Base-by-base conservation (phyloP, 1,140 invertebrate genomes). In the Paraescarpia echinospica region DNA sequence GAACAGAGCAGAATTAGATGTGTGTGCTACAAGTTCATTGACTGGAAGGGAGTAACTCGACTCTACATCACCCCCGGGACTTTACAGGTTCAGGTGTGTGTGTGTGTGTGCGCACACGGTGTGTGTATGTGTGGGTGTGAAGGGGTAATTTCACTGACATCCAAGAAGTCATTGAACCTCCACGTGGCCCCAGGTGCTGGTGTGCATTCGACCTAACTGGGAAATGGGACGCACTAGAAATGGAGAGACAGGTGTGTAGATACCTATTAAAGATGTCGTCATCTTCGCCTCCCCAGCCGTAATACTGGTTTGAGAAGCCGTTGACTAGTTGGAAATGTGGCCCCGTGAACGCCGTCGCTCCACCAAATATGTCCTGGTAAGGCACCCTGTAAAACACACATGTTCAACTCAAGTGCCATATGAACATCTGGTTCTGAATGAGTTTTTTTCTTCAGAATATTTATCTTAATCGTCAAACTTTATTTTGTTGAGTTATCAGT, bases 291-390 rank as follows among this genome's bases (percentile, higher is more conserved):
- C 93, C 93, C 93, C 93, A 94, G 22, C 93, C 93, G 14, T 91
- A 94, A 92, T 93, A 94, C 34, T 92, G 41, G 35, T 93, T 93
- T n/a, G 93, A 93, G 91, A 93, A 93, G 27, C 93, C 93, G 91
- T 93, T 92, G 91, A 93, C 92, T 91, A 90, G 92, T 51, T 51
- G 27, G 90, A 93, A 93, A 88, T 93, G 93, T 35, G 91, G 59
- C 90, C 92, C 91, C 12, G 91, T 93, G 89, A 94, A 94, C 34
- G 93, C 94, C 14, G 93, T 93, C 5, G 92, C 93, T 12, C 94
- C 94, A 22, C 94, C 94, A 91, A 94, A 93, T 77, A 93, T 90
- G 1, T 90, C 91, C 4, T 35, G 34, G 92, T 94, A 94, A 5
- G 91, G 92, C 35, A 94, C 35, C 31, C 93, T 93, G 59, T n/a